Evolutionary conservation across 1,140 invertebrate genomes (phyloP).

Genomic region (Bombus breviceps): DNA sequence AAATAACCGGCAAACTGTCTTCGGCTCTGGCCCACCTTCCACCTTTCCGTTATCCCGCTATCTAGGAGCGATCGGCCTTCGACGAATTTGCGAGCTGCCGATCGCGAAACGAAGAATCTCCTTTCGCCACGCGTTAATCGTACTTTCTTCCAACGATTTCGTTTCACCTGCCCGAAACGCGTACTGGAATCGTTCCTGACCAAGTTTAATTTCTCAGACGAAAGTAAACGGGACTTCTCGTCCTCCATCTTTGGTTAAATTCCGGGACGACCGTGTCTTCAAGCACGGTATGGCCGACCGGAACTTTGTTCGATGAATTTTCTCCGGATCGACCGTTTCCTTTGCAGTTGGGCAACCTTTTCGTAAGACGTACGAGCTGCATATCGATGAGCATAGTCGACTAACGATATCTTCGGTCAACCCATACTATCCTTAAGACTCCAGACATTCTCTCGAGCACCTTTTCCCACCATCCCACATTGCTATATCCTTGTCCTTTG

Average conservation of each 20-base stretch:
- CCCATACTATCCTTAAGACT: too few species aligned
- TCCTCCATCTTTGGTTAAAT: neutral
- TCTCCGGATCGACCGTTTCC: neutral
- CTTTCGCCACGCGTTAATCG: conserved; percentile 4
- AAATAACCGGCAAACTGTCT: neutral
- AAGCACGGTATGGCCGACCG: too few species aligned
- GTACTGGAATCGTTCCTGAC: neutral
- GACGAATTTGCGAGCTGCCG: neutral
- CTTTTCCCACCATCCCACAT: too few species aligned
- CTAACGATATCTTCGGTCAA: too few species aligned
- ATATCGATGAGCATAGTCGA: too few species aligned
- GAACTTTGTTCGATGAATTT: neutral
- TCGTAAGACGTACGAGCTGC: neutral
- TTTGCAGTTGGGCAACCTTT: neutral
- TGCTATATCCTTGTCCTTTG: too few species aligned
- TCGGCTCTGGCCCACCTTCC: neutral
- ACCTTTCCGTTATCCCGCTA: neutral
- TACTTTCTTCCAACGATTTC: neutral
- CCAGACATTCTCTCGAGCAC: too few species aligned
- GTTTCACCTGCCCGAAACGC: neutral
- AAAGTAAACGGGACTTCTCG: neutral
- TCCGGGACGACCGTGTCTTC: neutral
- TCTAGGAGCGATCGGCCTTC: neutral
- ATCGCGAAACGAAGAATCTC: neutral
- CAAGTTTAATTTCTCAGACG: rapidly evolving